A percentile compares a stretch with the other conserved stretches of the same genome.
phyloP scores from a whole-genome alignment of 2,113 vertebrate genomes.

The Amblyornis subalaris region DNA sequence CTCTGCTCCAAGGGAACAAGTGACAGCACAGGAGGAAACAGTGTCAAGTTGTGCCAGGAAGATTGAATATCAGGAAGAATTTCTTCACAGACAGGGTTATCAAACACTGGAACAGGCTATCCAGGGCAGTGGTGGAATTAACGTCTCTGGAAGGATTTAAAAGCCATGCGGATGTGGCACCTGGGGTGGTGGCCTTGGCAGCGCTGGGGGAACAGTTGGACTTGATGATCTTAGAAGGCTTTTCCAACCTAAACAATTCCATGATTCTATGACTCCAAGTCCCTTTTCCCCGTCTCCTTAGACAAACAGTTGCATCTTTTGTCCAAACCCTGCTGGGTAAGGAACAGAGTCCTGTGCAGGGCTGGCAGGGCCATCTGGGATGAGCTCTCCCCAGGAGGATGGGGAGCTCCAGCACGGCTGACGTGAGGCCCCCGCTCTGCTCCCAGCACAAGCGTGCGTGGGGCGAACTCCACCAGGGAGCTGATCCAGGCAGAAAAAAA shows the following conservation, averaged over 20 bases:
- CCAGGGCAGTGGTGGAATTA: not conserved
- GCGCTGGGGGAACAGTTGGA: not conserved
- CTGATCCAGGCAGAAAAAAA: not conserved
- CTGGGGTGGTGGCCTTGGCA: not conserved
- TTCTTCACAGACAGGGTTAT: not conserved
- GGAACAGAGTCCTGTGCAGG: not conserved
- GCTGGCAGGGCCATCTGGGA: not conserved
- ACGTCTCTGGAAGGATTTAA: not conserved
- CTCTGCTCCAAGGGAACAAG: not conserved
- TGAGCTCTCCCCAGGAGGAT: not conserved
- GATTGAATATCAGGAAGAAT: not conserved
- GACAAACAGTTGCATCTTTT: not conserved
- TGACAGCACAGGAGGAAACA: not conserved
- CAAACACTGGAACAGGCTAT: not conserved
- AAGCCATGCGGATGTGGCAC: not conserved
- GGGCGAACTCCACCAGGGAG: not conserved
- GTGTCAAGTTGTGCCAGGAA: accelerated
- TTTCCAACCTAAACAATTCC: not conserved
- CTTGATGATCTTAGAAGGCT: not conserved
- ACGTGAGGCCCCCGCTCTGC: not conserved
- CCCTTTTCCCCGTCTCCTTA: not conserved
- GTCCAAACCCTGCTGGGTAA: not conserved
- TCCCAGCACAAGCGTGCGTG: accelerated
- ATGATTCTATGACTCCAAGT: not conserved
- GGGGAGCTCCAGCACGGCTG: accelerated